Evolutionary conservation across 2,113 vertebrate genomes (phyloP).

Genomic region (Xiphophorus couchianus): DNA sequence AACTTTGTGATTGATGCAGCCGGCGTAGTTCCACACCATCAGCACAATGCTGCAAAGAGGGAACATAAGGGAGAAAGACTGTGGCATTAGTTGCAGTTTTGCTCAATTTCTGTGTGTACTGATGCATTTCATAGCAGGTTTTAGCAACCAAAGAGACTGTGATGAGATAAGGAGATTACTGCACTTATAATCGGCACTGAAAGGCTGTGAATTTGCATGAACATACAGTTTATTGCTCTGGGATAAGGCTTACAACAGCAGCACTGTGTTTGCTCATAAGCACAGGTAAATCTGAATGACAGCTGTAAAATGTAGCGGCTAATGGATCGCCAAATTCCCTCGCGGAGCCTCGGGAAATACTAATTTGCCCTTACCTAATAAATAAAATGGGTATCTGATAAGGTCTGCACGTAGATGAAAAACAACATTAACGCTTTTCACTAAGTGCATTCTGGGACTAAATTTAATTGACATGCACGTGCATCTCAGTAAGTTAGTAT

Average conservation of each 20-base stretch:
- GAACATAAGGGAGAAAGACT: conserved; percentile 57
- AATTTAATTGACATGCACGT: background rate
- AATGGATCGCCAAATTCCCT: conserved; percentile 67
- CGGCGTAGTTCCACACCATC: conserved; percentile 63
- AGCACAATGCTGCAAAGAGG: conserved; percentile 56
- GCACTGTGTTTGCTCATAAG: conserved; percentile 66
- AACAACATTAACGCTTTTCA: conserved; percentile 2
- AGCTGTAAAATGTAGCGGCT: conserved; percentile 69
- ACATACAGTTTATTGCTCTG: conserved; percentile 73
- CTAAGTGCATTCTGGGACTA: background rate
- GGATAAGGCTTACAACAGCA: conserved; percentile 73
- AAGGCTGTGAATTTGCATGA: conserved; percentile 76
- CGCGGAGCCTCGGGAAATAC: conserved; percentile 48
- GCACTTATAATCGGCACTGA: conserved; percentile 82
- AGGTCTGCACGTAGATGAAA: conserved; percentile 50
- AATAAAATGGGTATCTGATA: conserved; percentile 65
- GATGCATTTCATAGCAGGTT: conserved; percentile 81
- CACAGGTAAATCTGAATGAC: conserved; percentile 82
- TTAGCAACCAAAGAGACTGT: conserved; percentile 77
- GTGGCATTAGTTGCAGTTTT: conserved; percentile 74
- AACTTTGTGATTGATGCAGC: conserved; percentile 74
- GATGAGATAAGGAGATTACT: conserved; percentile 83
- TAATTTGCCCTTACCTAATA: conserved; percentile 63
- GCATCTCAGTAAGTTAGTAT: background rate
- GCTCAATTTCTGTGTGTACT: conserved; percentile 75